These are phyloP conservation scores for Scomber scombrus DNA, from an alignment of 2,113 vertebrate genomes.

Conservation along the genomic window DNA sequence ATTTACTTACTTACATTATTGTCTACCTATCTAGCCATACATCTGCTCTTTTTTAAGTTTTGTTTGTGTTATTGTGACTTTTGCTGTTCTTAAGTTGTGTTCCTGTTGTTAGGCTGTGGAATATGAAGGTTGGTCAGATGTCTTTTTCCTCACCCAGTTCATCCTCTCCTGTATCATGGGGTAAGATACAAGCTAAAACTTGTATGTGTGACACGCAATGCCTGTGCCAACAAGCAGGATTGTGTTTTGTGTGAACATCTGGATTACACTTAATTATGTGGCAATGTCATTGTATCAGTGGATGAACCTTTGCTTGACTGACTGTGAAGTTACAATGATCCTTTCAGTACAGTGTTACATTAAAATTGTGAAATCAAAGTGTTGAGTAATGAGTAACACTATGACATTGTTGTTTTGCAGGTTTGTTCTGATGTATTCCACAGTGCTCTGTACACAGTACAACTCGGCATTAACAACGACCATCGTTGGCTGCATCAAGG, in stretches of 20 bases:
- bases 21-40: not conserved
- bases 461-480: slow-evolving; percentile 98
- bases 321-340: not conserved
- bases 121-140: slow-evolving; percentile 83
- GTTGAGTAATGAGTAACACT: not conserved
- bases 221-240: not conserved
- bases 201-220: not conserved
- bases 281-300: not conserved
- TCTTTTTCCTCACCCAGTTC: slow-evolving; percentile 81
- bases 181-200: slow-evolving; percentile 61
- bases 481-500: slow-evolving; percentile 98
- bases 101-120: slow-evolving; percentile 75
- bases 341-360: not conserved
- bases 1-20: no score
- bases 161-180: slow-evolving; percentile 85
- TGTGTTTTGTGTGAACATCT: slow-evolving; percentile 14
- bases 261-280: not conserved
- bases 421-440: slow-evolving; percentile 97
- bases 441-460: slow-evolving; percentile 97
- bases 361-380: slow-evolving; percentile 7
- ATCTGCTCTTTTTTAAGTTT: not conserved
- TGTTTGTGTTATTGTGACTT: not conserved
- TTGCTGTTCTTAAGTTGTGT: slow-evolving; percentile 1
- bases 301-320: not conserved
- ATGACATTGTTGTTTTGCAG: slow-evolving; percentile 69